Base-by-base conservation (phyloP, 2,888 invertebrate genomes). In the Tanaodytes sp. region DNA sequence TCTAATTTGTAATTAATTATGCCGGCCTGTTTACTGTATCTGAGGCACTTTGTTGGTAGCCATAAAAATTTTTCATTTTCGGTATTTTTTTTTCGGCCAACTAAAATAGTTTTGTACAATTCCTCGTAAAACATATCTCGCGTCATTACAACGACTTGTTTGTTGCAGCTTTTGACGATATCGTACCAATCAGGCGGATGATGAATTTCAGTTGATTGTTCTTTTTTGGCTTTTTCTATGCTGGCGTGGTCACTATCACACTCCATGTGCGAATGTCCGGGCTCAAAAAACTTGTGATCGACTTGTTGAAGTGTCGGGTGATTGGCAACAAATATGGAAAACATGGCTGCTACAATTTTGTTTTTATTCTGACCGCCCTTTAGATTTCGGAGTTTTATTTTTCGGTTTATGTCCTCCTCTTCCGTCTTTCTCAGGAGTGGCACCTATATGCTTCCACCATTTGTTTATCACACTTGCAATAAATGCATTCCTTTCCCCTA, bases 281-380 rank as follows among this genome's bases (percentile, higher is more conserved):
- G 37, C 14, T 42, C 30, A 1, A 51, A 20, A 39, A 68, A 68
- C 31, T 63, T 63, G 20, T 68, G 62, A 33, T 62, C 57, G 6
- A 68, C 37, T 2, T 18, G n/a, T 2, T 62, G 14, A 1, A 63
- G 15, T 16, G 52, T 27, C 23, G 30, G 39, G 19, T 62, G 45
- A 18, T 63, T 27, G 2, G 36, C 45, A 16, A 74, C 62, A 15
- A 37, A 16, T 30, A 40, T 48, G n/a, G 71, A 45, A 58, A 76
- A 73, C 75, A 75, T 75, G n/a, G 65, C 67, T 16, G 63, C 52
- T n/a, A 76, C 67, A 46, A 73, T 70, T 16, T 68, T 68, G 55
- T 77, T 73, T 52, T 73, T 73, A 52, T 77, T 77, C 54, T 76
- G 75, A 9, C 76, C 76, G 15, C 66, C 66, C 16, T 12, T 31